These are phyloP conservation scores for Forficula auricularia DNA, from an alignment of 1,140 invertebrate species.

Conservation along the genomic window DNA sequence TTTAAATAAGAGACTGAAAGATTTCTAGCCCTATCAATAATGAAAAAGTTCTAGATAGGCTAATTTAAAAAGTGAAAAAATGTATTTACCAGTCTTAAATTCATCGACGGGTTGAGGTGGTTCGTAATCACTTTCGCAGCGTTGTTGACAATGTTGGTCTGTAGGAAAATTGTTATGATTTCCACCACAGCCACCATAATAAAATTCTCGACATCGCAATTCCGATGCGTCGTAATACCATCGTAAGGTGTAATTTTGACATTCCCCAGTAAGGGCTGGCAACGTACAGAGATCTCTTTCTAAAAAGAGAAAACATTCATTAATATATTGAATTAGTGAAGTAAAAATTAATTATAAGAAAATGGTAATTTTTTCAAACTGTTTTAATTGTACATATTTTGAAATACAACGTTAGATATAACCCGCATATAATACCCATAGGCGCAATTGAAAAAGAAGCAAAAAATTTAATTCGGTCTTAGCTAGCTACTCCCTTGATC, in stretches of 20 bases:
- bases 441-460: no score
- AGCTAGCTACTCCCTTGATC: no score
- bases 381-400: no score
- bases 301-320: constrained; percentile 21
- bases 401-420: no score
- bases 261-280: constrained; percentile 57
- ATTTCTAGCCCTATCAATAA: no score
- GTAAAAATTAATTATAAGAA: constrained; percentile 9
- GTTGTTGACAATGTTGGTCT: constrained; percentile 42
- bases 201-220: constrained; percentile 52
- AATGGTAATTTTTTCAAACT: neutral
- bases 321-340: neutral
- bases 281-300: constrained; percentile 55
- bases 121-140: constrained; percentile 32
- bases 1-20: no score
- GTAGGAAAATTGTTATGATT: constrained; percentile 64
- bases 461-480: no score
- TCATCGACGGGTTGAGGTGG: constrained; percentile 15
- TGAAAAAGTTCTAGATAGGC: no score
- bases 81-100: constrained; percentile 13
- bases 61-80: neutral
- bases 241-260: constrained; percentile 51
- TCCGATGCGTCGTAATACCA: constrained; percentile 73
- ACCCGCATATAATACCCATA: no score
- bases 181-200: constrained; percentile 65